Percentiles rank a stretch among this genome's conserved stretches.
Conservation (phyloP, 2,113 vertebrate genomes). For the Plotosus lineatus region DNA sequence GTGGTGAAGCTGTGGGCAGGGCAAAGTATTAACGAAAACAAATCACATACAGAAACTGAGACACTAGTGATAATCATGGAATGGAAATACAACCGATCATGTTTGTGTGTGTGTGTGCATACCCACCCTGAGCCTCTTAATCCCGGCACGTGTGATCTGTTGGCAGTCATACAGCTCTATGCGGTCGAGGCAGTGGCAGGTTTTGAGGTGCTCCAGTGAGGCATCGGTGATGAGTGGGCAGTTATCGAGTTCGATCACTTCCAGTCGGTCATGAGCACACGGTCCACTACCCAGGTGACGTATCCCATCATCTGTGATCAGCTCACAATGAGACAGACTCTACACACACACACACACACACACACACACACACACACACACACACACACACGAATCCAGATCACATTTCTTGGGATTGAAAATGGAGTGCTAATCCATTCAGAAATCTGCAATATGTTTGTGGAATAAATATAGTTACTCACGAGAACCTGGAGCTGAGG, state of each 20-base stretch:
- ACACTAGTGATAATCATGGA: background rate
- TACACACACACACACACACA: constrained; percentile 54
- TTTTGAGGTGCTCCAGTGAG: constrained; percentile 97
- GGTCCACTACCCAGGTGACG: constrained; percentile 94
- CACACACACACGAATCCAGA: background rate
- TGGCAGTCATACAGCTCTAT: constrained; percentile 99
- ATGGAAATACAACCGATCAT: background rate
- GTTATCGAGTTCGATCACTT: constrained; percentile 98
- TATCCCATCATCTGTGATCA: constrained; percentile 97
- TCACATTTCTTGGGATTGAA: background rate
- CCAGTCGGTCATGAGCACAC: constrained; percentile 92
- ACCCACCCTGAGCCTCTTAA: constrained; percentile 96
- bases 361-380: background rate
- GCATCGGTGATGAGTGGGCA: constrained; percentile 97
- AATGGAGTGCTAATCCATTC: background rate
- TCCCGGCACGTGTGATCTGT: constrained; percentile 94
- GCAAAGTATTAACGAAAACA: background rate
- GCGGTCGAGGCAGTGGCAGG: constrained; percentile 94
- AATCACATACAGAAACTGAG: background rate
- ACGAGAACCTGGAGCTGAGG: constrained; percentile 96
- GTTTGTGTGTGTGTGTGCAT: background rate
- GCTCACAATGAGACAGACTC: constrained; percentile 97
- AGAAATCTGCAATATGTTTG: background rate
- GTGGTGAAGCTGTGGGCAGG: background rate
- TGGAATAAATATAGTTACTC: constrained; percentile 55